Base-by-base conservation (phyloP, 2,797 vertebrate genomes). In the Microctenopoma steveboyesi region DNA sequence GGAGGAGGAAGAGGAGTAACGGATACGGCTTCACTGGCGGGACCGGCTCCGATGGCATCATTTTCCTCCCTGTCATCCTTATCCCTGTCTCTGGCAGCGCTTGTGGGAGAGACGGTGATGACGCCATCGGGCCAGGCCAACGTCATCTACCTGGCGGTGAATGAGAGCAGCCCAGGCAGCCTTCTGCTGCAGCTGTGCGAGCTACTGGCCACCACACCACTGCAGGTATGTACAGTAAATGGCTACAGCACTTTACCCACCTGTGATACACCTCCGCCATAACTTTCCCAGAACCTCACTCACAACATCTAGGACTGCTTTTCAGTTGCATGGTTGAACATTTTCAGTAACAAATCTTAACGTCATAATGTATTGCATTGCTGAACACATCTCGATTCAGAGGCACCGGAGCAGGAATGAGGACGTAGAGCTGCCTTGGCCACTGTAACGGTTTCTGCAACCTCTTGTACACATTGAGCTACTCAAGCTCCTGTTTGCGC, bases 101-200 rank as follows among this genome's bases (percentile, higher is more conserved):
- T 93, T 13, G 89, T 93, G 30, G 92, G 92, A 28, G 94, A 93
- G 76, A 89, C 87, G 2, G 94, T 95, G 86, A 93, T 93, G 91
- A 94, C 94, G 11, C 92, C 93, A 0, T 94, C 92, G 46, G 94
- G 94, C 37, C 90, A 89, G 40, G 94, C 93, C 51, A 94, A 94
- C 33, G 94, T 95, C 76, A 94, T 95, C 82, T 95, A 94, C 90
- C 87, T 95, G 86, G 82, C 93, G 0, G 94, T 98, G 77, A 98
- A 98, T 13, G 96, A 96, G 91, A 97, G 96, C 87, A 96, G 97
- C 87, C 97, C 97, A 0, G 95, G 95, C 3, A 96, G 95, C 77
- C 93, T 98, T 25, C 95, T 98, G 83, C 92, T 97, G 82, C 96
- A 96, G 76, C 95, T 98, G 78, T 98, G 97, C 76, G 96, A 97